phyloP scores from a whole-genome alignment of 2,888 invertebrate species.

The Brachylomia viminalis region DNA sequence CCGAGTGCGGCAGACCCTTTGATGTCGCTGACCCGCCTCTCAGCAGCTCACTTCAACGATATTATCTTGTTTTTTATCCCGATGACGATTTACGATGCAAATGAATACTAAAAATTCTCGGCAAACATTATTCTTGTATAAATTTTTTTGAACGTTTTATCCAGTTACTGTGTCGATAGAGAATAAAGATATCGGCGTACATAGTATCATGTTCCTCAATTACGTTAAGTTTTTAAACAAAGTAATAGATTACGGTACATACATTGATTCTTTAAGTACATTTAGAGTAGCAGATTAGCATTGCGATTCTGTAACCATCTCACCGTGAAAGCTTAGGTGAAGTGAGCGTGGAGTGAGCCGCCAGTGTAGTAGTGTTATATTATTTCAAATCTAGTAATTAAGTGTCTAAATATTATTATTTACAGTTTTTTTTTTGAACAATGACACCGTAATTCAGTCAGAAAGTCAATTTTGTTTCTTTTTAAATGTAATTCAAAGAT shows the following conservation, averaged over 20 bases:
- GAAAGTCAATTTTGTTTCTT: too few species aligned
- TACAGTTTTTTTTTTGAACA: too few species aligned
- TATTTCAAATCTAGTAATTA: too few species aligned
- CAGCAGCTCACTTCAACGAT: slow-evolving; percentile 58
- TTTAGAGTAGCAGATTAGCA: not conserved
- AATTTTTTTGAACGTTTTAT: slow-evolving; percentile 18
- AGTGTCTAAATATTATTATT: too few species aligned
- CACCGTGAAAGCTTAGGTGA: too few species aligned
- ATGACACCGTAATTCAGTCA: too few species aligned
- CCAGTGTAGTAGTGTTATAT: too few species aligned
- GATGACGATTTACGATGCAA: slow-evolving; percentile 50
- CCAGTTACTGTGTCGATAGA: slow-evolving; percentile 2
- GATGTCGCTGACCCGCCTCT: slow-evolving; percentile 64
- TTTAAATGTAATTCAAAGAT: too few species aligned
- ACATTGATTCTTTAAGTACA: not conserved
- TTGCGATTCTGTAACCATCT: too few species aligned
- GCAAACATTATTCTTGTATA: not conserved
- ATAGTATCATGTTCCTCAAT: not conserved
- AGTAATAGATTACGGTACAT: not conserved
- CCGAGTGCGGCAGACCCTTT: slow-evolving; percentile 59
- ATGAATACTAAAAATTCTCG: slow-evolving; percentile 38
- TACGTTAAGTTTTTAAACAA: slow-evolving; percentile 14
- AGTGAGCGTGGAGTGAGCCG: too few species aligned
- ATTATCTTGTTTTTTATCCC: slow-evolving; percentile 62
- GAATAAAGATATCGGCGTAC: slow-evolving; percentile 1